phyloP scores from a whole-genome alignment of 2,888 invertebrate genomes.

The Sicus ferrugineus region DNA sequence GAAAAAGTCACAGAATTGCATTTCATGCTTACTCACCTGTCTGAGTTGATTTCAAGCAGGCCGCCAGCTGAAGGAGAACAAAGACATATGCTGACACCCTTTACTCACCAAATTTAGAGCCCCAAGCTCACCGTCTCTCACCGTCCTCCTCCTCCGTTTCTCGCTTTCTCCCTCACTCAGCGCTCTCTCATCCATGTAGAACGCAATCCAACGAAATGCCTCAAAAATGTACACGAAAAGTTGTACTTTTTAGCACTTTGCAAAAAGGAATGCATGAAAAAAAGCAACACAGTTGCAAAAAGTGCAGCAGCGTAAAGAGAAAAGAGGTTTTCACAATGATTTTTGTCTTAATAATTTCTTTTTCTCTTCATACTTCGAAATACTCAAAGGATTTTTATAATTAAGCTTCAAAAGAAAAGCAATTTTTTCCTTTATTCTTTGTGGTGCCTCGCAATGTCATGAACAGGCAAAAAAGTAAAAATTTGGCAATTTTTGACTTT shows the following conservation, averaged over 20 bases:
- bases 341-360: constrained; percentile 11
- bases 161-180: neutral
- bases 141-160: neutral
- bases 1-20: constrained; percentile 6
- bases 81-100: constrained; percentile 19
- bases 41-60: neutral
- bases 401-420: constrained; percentile 55
- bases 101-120: too few species aligned
- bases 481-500: constrained; percentile 16
- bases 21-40: constrained; percentile 32
- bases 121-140: neutral
- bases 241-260: too few species aligned
- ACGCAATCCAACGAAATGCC: neutral
- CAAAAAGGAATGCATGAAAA: constrained; percentile 44
- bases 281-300: constrained; percentile 45
- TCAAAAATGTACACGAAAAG: neutral
- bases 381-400: constrained; percentile 55
- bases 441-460: constrained; percentile 8
- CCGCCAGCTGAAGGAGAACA: neutral
- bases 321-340: constrained; percentile 10
- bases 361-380: constrained; percentile 27
- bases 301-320: constrained; percentile 30
- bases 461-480: constrained; percentile 20
- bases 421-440: constrained; percentile 4
- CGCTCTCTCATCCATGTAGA: neutral